Evolutionary conservation across 2,113 vertebrate species (phyloP).

Genomic region (Crocuta crocuta): DNA sequence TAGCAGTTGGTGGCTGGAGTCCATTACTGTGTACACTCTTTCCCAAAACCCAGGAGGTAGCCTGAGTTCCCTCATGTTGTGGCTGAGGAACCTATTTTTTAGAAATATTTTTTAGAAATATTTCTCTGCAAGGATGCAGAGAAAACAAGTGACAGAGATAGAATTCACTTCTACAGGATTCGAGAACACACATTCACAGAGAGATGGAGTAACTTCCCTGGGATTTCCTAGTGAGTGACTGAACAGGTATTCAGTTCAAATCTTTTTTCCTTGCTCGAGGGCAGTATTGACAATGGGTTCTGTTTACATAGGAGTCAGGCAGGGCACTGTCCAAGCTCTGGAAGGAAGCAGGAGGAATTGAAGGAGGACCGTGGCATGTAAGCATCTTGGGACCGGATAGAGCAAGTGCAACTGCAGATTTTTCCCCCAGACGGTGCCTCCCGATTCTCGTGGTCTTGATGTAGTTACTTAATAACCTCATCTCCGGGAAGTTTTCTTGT

Average conservation of each 20-base stretch:
- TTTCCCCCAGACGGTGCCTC: too few species aligned
- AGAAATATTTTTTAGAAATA: conserved; percentile 12
- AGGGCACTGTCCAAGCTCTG: neutral
- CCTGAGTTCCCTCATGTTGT: neutral
- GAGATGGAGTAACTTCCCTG: neutral
- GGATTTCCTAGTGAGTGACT: neutral
- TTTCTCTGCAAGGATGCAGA: neutral
- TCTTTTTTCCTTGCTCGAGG: neutral
- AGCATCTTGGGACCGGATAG: too few species aligned
- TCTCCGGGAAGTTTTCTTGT: neutral
- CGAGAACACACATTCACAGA: neutral
- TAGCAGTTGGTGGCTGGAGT: neutral
- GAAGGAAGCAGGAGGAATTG: neutral
- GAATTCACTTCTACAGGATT: neutral
- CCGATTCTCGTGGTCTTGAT: too few species aligned
- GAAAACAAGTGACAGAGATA: neutral
- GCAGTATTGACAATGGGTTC: neutral
- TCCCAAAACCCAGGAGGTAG: neutral
- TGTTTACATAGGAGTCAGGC: neutral
- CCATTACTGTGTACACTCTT: neutral
- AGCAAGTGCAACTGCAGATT: rapidly evolving
- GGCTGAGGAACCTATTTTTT: neutral
- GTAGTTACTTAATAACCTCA: neutral
- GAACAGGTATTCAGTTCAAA: neutral
- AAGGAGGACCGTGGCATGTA: neutral